These are phyloP conservation scores for Drosophila fuyamai DNA, from an alignment of 1,140 invertebrate species.

Conservation along the genomic window DNA sequence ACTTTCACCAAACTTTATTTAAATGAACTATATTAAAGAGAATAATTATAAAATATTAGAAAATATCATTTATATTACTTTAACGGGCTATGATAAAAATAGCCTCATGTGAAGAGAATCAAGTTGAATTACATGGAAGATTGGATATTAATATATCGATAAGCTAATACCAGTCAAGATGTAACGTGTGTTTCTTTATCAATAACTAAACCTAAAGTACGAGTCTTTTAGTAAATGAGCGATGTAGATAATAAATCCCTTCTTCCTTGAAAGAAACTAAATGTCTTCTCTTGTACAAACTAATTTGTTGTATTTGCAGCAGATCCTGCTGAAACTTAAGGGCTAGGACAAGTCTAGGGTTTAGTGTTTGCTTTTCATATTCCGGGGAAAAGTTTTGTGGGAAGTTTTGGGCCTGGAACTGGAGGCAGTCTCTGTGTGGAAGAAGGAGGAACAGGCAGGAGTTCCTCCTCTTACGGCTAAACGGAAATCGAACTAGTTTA, in stretches of 20 bases:
- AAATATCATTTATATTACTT: no score
- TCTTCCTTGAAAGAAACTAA: no score
- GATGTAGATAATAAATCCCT: no score
- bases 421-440: constrained; percentile 24
- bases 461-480: constrained; percentile 12
- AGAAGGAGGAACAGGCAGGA: not conserved
- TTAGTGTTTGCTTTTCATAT: constrained; percentile 1
- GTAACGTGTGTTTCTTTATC: no score
- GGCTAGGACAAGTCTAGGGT: constrained; percentile 54
- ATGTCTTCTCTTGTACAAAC: constrained; percentile 44
- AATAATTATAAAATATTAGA: no score
- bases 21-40: no score
- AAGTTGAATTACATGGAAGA: not conserved
- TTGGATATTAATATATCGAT: no score
- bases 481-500: constrained; percentile 32
- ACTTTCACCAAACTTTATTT: no score
- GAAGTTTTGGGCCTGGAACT: constrained; percentile 12
- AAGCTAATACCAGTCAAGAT: no score
- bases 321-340: constrained; percentile 44
- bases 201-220: no score
- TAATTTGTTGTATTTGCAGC: constrained; percentile 66
- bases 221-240: not conserved
- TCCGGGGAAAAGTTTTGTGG: not conserved
- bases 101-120: no score
- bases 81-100: no score